Evolutionary conservation across 2,797 vertebrate genomes (phyloP), one percentile per base, ranked within the genome.

Genomic region (Austrolebias charrua): DNA sequence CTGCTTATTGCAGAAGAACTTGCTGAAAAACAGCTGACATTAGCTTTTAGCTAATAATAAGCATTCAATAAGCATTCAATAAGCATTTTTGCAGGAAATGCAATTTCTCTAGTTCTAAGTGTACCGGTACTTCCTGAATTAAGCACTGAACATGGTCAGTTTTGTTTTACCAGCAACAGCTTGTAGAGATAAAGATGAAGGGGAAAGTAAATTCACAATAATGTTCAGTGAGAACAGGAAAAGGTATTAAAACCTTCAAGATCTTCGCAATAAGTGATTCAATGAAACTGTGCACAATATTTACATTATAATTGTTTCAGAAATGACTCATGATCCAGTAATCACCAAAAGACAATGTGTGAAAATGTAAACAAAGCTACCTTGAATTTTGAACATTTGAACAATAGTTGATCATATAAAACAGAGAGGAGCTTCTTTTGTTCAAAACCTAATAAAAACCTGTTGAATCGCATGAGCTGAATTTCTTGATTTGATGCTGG

Each of bases 401-500:
- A 64, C 54, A 49, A 51, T 40, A 55, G 29, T 6, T 11, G 15
- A 42, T 18, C 42, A 40, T 9, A 44, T 38, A 24, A 54, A 63
- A 48, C 13, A 35, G 18, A 63, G 66, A 45, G 15, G 33, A 53
- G 60, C 2, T 14, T 40, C 24, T 55, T 70, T 76, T 76, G 51
- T 77, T 76, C 43, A 51, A 14, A 19, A 56, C 61, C 53, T 58
- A 33, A 59, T 8, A 10, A 60, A 69, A 5, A 80, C 53, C 67
- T 66, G 79, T 73, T 78, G 77, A 64, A 78, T 64, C 53, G 3
- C 24, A 3, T 24, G 72, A 73, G 78, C 69, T 68, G 71, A 68
- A 81, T 73, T 76, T 82, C 75, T 80, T 77, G 80, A 84, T 82
- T 47, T 84, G 83, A 89, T 79, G 83, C 70, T 74, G 67, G 83